phyloP scores from a whole-genome alignment of 2,888 invertebrate species.

The Microdon myrmicae region DNA sequence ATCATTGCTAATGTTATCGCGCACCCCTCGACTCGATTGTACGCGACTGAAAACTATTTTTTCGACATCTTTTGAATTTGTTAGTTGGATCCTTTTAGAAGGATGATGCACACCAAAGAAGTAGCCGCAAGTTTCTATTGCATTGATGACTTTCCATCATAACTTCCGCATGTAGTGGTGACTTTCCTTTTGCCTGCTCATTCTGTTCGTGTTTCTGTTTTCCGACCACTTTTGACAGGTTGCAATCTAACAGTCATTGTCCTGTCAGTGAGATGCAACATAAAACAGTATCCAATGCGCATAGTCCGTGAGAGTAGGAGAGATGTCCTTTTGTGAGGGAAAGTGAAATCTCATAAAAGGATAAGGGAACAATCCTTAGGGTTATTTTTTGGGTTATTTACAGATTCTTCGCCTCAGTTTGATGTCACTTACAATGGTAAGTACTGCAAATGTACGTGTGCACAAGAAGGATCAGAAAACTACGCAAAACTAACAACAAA shows the following conservation, averaged over 20 bases:
- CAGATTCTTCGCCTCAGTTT: constrained; percentile 8
- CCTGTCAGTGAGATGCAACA: constrained; percentile 33
- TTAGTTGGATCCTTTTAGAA: no score
- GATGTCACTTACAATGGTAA: constrained; percentile 15
- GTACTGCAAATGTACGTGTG: constrained; percentile 13
- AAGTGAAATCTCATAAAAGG: constrained; percentile 36
- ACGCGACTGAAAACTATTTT: no score
- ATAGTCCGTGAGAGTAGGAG: constrained; percentile 29
- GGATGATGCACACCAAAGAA: no score
- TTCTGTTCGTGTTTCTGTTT: constrained; percentile 9
- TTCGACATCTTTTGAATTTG: no score
- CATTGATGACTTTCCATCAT: no score
- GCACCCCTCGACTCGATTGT: no score
- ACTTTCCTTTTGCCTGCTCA: background rate
- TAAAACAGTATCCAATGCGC: constrained; percentile 30
- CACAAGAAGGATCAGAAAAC: constrained; percentile 12
- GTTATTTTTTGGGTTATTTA: constrained; percentile 19
- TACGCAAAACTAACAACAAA: constrained; percentile 29
- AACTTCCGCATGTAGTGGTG: constrained; percentile 16
- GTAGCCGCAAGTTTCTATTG: no score
- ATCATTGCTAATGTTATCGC: no score
- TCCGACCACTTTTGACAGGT: constrained; percentile 36
- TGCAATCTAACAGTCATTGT: constrained; percentile 37
- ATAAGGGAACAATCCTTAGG: constrained; percentile 19
- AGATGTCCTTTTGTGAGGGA: constrained; percentile 22